These are phyloP conservation scores for Cephus sareptanus DNA, from an alignment of 2,888 invertebrate species.

Conservation along the genomic window DNA sequence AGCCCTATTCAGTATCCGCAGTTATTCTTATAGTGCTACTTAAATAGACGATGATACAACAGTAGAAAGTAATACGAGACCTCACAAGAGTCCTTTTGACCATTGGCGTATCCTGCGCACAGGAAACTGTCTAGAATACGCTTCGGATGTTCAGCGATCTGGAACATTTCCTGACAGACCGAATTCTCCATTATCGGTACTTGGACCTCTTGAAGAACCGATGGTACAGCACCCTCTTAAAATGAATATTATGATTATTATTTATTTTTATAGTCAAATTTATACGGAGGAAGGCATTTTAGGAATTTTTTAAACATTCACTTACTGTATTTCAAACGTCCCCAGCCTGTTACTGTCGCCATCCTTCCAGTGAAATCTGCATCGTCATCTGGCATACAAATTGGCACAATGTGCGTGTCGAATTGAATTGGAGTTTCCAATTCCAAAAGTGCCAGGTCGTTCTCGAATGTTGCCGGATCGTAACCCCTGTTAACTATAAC, in stretches of 20 bases:
- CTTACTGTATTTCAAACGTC: constrained; percentile 85
- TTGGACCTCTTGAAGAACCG: constrained; percentile 89
- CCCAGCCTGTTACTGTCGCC: constrained; percentile 94
- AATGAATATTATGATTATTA: constrained; percentile 9
- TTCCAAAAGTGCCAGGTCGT: constrained; percentile 89
- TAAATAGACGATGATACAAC: neutral
- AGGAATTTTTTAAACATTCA: constrained; percentile 8
- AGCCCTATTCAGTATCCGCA: neutral
- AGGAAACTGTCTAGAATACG: constrained; percentile 88
- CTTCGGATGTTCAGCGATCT: constrained; percentile 89
- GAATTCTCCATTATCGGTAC: constrained; percentile 92
- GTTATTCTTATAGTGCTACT: neutral
- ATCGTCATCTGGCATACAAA: constrained; percentile 84
- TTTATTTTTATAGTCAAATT: neutral
- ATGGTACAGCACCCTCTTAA: constrained; percentile 84
- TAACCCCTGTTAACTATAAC: constrained; percentile 91
- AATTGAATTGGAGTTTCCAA: constrained; percentile 85
- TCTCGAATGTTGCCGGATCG: constrained; percentile 91
- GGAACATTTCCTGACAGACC: constrained; percentile 94
- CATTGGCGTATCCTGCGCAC: constrained; percentile 92
- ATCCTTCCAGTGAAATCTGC: constrained; percentile 86
- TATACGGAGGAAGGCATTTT: neutral
- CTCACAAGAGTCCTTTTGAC: constrained; percentile 93
- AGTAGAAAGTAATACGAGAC: constrained; percentile 64
- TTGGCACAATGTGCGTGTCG: constrained; percentile 90